Base-by-base conservation (phyloP, 2,888 invertebrate species). In the Parelbella ahira region DNA sequence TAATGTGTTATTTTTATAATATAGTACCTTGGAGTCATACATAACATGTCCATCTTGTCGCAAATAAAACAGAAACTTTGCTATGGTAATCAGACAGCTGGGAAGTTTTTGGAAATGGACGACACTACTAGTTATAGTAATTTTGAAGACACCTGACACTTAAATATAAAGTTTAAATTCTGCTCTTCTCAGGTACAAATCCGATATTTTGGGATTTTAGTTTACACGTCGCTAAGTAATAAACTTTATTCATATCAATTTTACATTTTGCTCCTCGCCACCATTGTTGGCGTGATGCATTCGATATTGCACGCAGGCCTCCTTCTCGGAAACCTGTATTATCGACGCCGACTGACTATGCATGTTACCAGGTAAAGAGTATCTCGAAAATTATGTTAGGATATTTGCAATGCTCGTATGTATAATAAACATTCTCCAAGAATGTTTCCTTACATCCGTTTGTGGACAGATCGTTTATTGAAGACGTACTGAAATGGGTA, bases 371-470 rank as follows among this genome's bases (percentile, higher is more conserved):
- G 27, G 38, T 29, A 30, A 44, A 32, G 42, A 23, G 39, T 47
- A 45, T 50, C 32, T 47, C 43, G 37, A 44, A 44, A 47, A 44
- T 28, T 28, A 44, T 41, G 44, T 41, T 39, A 42, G 34, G 37
- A 38, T 34, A 43, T 38, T 38, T 44, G 23, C 29, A 38, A 38
- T 38, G 38, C 37, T 18, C 21, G 3, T 18, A 19, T 38, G 38
- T 23, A 24, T 38, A 41, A 44, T 37, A 39, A 36, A 28, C 21
- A 33, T 45, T 30, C 47, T 25, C 39, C 38, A 9, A 11, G 23
- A 38, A 30, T 28, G 20, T 21, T 20, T 21, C 11, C 15, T 23
- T 30, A 38, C 38, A 38, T 38, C 38, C 38, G 38, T 33, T 33
- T 33, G 41, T 18, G 19, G 11, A 25, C 15, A 20, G n/a, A n/a